Base-by-base conservation (phyloP, 2,113 vertebrate species). In the Alces alces region DNA sequence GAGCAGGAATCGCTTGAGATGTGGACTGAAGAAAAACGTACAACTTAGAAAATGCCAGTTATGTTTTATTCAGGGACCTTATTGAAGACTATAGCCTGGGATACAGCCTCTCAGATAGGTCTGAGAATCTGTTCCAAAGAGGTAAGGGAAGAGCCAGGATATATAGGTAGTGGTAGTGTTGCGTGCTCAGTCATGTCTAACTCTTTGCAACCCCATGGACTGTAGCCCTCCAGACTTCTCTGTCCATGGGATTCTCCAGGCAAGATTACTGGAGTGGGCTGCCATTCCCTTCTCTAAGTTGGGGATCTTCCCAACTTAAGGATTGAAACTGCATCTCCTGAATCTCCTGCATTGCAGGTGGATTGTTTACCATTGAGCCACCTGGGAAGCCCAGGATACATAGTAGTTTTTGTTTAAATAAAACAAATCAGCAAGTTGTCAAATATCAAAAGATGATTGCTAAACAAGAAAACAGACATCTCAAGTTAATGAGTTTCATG, bases 181-280 rank as follows among this genome's bases (percentile, higher is more conserved):
- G 19, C 12, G 0, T 73, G 36, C 36, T 13, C n/a, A 39, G 66
- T 73, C 21, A 0, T 25, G 10, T 39, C n/a, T 2, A 0, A 36
- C 36, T 73, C 66, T 73, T 55, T 73, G 66, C 0, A 5, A 73
- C n/a, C n/a, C 19, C 66, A 73, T 0, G 5, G 19, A 70, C n/a
- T 39, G 66, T 39, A 70, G n/a, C 66, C n/a, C n/a, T 70, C n/a
- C 36, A 70, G 66, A 70, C 19, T 23, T 21, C n/a, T 23, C n/a
- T 23, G n/a, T 70, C 66, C 36, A 39, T 70, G n/a, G 19, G 19
- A 70, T 39, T 70, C 66, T 70, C n/a, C n/a, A 70, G 66, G 36
- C 66, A 73, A 39, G 66, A 73, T 39, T 73, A 73, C 19, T 73
- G 66, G n/a, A 39, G 66, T 39, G 66, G 36, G 66, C 39, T 73